These are phyloP conservation scores for Stictonetta naevosa DNA, from an alignment of 2,113 vertebrate genomes.

Conservation along the genomic window DNA sequence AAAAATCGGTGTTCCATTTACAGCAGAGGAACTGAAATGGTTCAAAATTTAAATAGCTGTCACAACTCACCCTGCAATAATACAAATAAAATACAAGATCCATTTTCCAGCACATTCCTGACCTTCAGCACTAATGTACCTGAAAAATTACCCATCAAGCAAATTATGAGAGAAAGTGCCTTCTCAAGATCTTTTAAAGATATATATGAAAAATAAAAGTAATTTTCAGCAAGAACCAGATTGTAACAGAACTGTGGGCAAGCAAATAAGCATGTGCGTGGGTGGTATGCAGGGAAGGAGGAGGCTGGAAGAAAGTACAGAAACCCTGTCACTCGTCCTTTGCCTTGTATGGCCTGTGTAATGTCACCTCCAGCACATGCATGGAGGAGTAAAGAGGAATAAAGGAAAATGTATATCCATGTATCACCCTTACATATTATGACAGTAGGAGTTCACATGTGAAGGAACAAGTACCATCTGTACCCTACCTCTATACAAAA, in stretches of 20 bases:
- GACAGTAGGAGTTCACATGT: neutral
- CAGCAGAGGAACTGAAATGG: neutral
- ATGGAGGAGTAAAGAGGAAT: neutral
- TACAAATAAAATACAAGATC: neutral
- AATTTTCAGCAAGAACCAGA: neutral
- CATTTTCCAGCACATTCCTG: neutral
- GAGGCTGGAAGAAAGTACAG: neutral
- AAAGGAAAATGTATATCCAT: neutral
- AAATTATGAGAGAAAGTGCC: neutral
- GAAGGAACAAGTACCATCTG: neutral
- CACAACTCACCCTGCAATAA: neutral
- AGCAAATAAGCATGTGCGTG: neutral
- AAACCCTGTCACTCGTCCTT: neutral
- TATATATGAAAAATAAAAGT: neutral
- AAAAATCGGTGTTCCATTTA: slow-evolving; percentile 17
- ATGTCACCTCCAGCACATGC: rapidly evolving
- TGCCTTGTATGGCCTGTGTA: neutral
- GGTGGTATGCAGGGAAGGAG: neutral
- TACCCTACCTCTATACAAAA: neutral
- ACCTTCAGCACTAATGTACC: neutral
- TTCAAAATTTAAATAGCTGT: neutral
- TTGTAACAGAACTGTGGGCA: neutral
- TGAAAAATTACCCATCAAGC: neutral
- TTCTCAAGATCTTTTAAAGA: neutral
- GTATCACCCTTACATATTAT: neutral